A percentile compares a stretch with the other conserved stretches of the same genome.
phyloP scores from a whole-genome alignment of 64 coral and sea anemone genomes.

The Actinia tenebrosa region DNA sequence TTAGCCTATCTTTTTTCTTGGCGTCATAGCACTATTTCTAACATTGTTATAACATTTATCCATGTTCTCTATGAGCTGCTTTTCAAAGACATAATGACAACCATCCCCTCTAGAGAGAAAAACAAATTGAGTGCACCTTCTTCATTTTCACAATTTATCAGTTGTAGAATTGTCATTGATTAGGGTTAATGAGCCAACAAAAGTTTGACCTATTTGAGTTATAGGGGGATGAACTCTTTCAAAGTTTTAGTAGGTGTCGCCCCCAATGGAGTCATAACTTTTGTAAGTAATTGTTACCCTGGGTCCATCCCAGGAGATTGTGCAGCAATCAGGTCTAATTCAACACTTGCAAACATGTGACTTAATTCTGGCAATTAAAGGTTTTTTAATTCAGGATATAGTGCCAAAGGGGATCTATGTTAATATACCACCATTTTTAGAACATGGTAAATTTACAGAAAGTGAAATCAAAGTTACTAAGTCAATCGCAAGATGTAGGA shows the following conservation, averaged over 20 bases:
- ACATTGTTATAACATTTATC: conserved; percentile 49
- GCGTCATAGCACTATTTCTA: conserved; percentile 33
- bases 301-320: conserved; percentile 2
- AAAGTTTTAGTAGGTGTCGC: conserved; percentile 26
- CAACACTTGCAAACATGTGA: conserved; percentile 11
- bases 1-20: conserved; percentile 33
- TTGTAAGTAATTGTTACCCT: conserved; percentile 12
- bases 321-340: conserved; percentile 8
- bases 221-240: conserved; percentile 33
- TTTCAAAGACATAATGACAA: conserved; percentile 38
- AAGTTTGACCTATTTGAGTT: conserved; percentile 32
- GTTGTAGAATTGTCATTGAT: conserved; percentile 37
- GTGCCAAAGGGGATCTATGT: conserved; percentile 16
- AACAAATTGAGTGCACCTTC: conserved; percentile 27
- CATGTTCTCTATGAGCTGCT: conserved; percentile 29
- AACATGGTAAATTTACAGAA: conserved; percentile 30
- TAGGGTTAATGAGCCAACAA: conserved; percentile 38
- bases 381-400: conserved; percentile 29
- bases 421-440: conserved; percentile 38
- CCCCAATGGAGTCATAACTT: conserved; percentile 4
- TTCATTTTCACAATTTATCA: conserved; percentile 32
- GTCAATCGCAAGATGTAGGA: conserved; percentile 33
- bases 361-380: conserved; percentile 29
- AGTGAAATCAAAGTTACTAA: conserved; percentile 19
- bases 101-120: conserved; percentile 35